A percentile compares a stretch with the other conserved stretches of the same genome.
phyloP scores from a whole-genome alignment of 2,113 vertebrate species.

The Falcunculus frontatus region DNA sequence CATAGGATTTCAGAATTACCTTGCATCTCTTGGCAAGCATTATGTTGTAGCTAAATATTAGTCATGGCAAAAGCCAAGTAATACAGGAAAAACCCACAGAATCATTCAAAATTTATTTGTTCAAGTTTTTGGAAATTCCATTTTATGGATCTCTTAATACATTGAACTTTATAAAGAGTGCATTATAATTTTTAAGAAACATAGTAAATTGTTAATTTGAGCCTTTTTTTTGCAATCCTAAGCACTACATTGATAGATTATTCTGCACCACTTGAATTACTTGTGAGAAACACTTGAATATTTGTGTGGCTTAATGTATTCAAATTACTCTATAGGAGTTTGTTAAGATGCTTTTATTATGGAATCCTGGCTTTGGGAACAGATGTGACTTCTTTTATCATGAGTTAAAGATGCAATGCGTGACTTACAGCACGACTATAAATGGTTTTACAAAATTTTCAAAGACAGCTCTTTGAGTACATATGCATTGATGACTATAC shows the following conservation, averaged over 20 bases:
- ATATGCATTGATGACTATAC: neutral
- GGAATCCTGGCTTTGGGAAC: neutral
- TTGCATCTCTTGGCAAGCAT: neutral
- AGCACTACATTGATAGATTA: neutral
- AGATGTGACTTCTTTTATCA: neutral
- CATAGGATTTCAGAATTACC: neutral
- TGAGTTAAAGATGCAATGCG: neutral
- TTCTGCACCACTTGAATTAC: neutral
- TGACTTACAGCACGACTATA: neutral
- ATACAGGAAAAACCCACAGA: neutral
- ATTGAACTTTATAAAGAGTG: neutral
- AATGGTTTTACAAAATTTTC: neutral
- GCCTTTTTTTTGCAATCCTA: neutral
- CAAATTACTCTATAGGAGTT: neutral
- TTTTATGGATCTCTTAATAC: neutral
- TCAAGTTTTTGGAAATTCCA: neutral
- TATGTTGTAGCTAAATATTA: slow-evolving; percentile 26
- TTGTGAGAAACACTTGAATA: neutral
- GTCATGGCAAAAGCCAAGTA: neutral
- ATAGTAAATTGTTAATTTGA: neutral
- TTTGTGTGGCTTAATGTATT: neutral
- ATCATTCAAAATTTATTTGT: neutral
- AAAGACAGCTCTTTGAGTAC: neutral
- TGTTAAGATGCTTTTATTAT: neutral
- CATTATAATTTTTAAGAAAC: neutral